Conservation (phyloP, 1,140 invertebrate genomes). For the Saxidomus purpurata region DNA sequence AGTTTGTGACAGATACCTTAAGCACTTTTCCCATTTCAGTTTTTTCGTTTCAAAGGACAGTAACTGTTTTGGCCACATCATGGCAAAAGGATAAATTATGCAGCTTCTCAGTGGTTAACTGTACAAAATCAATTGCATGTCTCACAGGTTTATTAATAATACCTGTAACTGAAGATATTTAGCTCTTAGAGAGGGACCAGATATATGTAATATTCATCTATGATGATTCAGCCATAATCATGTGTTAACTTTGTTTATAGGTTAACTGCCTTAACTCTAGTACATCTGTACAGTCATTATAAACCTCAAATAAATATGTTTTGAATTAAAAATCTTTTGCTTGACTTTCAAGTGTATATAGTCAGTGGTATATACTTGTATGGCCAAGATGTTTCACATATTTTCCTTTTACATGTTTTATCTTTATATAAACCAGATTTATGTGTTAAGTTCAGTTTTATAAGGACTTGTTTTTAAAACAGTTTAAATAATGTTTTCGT, state of each 20-base stretch:
- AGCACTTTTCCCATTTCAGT: too few species aligned
- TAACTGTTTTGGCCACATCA: too few species aligned
- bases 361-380: neutral
- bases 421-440: conserved; percentile 26
- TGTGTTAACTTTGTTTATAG: conserved; percentile 29
- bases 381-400: neutral
- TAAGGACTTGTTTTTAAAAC: neutral
- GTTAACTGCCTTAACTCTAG: neutral
- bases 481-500: neutral
- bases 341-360: conserved; percentile 25
- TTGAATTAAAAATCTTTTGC: conserved; percentile 31
- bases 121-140: too few species aligned
- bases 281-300: neutral
- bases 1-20: too few species aligned
- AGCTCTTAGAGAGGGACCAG: too few species aligned
- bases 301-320: conserved; percentile 21
- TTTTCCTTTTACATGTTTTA: conserved; percentile 44
- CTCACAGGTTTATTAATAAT: too few species aligned
- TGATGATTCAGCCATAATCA: neutral
- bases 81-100: too few species aligned
- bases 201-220: too few species aligned
- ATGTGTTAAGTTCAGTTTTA: neutral
- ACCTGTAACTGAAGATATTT: too few species aligned
- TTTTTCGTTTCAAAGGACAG: too few species aligned
- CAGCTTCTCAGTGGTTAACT: too few species aligned